Evolutionary conservation across 2,888 invertebrate species (phyloP), one percentile per base, ranked within the genome.

Genomic region (Zootermopsis nevadensis): DNA sequence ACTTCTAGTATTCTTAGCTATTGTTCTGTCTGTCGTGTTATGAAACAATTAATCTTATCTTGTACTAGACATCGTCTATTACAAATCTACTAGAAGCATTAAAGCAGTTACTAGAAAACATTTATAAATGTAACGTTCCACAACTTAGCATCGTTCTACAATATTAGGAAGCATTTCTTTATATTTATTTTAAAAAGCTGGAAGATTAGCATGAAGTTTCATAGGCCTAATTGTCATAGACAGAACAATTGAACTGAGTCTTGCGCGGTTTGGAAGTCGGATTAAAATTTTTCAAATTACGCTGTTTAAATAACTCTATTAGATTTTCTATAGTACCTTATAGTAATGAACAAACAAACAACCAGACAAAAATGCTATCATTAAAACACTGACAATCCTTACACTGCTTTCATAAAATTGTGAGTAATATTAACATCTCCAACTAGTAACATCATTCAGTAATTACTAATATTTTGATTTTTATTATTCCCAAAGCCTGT

Each of bases 151-250:
- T 60, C 8, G 38, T 74, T 33, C 42, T 38, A 74, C 74, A 38
- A n/a, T 74, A 30, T 31, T 33, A 74, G 74, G 74, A 74, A 74
- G 74, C 74, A 74, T 74, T 33, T 33, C 22, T 74, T 74, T n/a
- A 74, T 35, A 38, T 3, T n/a, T 30, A 74, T n/a, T 74, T 74
- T 74, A 74, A 74, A 74, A 74, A 74, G 74, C 35, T 74, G 74
- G 74, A 38, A 74, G 74, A 74, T 74, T 38, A 6, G 38, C 12
- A 27, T 35, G 33, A 22, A 15, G n/a, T 38, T 42, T 74, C 38
- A 74, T 42, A 74, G 74, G 74, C 74, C 74, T 74, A 74, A 42
- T 42, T 38, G 74, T 38, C 74, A 74, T 38, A 74, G 38, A 74
- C 72, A 72, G 72, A 33, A 74, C 38, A 38, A n/a, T 38, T n/a